Base-by-base conservation (phyloP, 1,140 invertebrate species). In the Metaphire vulgaris region DNA sequence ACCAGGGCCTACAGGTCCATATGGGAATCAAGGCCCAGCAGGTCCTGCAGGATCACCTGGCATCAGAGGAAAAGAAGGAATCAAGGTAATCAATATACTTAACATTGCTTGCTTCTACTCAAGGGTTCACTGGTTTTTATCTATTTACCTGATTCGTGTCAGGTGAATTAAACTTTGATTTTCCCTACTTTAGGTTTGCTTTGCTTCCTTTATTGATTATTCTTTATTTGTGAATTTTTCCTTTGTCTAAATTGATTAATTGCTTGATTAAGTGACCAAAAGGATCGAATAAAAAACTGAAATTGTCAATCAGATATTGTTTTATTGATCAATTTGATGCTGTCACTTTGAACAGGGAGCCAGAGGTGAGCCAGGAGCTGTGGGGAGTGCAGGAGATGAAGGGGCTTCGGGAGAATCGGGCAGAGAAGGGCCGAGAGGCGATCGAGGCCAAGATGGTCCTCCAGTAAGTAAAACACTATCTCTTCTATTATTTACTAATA, bases 341-440 rank as follows among this genome's bases (percentile, higher is more conserved):
- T 56, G 41, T 56, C 21, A 56, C 6, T 21, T 34, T 70, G 74
- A 1, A 30, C 33, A 77, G 74, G 77, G 77, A 56, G 32, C 33
- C 15, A 69, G 77, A 21, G 77, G 77, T 70, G 69, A 70, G 69
- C 77, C 32, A 72, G 92, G 92, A 34, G 92, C 93, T 80, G 89
- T 90, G 32, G 92, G 77, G 30, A 65, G 74, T 28, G 16, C 65
- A 26, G 77, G 77, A 70, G 77, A 78, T 69, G 29, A 41, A 70
- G 77, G 77, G 28, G 41, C 33, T 56, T 31, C 65, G 21, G 77
- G 77, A 16, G 68, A 41, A 1, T 69, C 67, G 2, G 77, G 77
- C 6, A 75, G 66, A 64, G 73, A 69, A 41, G 77, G 77, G n/a
- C n/a, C 6, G 26, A 78, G 74, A 56, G 77, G 77, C 30, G 77